Base-by-base conservation (phyloP, 2,113 vertebrate genomes). In the Ceuthmochares aereus region DNA sequence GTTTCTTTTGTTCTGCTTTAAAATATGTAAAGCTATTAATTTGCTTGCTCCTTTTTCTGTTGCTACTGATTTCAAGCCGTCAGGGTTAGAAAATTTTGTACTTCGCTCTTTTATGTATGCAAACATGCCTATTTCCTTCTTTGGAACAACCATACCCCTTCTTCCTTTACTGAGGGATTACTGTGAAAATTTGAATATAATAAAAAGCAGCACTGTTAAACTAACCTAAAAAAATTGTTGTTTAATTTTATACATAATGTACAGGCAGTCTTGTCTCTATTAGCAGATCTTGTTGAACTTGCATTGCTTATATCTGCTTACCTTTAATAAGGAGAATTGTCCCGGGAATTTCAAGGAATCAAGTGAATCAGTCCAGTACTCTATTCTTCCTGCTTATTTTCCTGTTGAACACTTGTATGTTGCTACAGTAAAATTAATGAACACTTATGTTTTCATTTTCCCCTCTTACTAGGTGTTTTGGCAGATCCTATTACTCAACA, bases 401-500 rank as follows among this genome's bases (percentile, higher is more conserved):
- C 55, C 9, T 74, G 19, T 70, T 85, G 58, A 87, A 75, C 40
- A 77, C 42, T 59, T 37, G 75, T 14, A 3, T 58, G 6, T 75
- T 87, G 29, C 37, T 82, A 34, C 34, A 34, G 27, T 92, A 85
- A 84, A 59, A 75, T 60, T 73, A 34, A 32, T 69, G 55, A 89
- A 63, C 54, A 22, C 18, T 62, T 62, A 15, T 51, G 20, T 8
- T 67, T 94, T 88, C 58, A 59, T 68, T 81, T 32, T 73, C 63
- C 16, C 19, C 20, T 79, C 30, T 58, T 51, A 20, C 22, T 62
- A 97, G 99, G 98, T 95, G 96, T 99, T 54, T 92, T 99, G 74
- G 78, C 98, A 60, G 96, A 98, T 95, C 97, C 99, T 32, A 97
- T 99, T 96, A 97, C 98, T 81, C 99, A 99, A 54, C 98, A 99